Evolutionary conservation across 1,140 invertebrate species (phyloP).

Genomic region (Diabrotica undecimpunctata): DNA sequence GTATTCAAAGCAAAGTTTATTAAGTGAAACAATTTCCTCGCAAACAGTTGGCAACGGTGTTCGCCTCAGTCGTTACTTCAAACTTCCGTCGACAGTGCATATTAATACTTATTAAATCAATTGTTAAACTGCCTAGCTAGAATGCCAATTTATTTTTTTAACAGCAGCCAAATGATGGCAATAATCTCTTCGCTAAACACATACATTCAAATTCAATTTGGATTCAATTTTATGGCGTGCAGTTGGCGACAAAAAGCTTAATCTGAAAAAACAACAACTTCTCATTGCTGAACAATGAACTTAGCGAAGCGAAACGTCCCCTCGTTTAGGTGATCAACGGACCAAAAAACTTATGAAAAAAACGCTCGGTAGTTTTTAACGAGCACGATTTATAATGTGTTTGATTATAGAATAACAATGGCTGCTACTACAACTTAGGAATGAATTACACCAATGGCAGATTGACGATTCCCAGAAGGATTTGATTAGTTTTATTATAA

Average conservation of each 20-base stretch:
- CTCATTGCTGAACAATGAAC: background rate
- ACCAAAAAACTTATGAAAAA: background rate
- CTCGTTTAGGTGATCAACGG: slow-evolving; percentile 1
- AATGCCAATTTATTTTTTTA: too few species aligned
- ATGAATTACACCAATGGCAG: too few species aligned
- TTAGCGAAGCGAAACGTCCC: background rate
- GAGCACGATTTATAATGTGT: background rate
- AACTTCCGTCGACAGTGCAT: too few species aligned
- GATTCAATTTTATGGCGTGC: background rate
- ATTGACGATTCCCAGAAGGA: too few species aligned
- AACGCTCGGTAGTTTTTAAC: background rate
- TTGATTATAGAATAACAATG: background rate
- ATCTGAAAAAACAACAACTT: background rate
- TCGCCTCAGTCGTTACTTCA: too few species aligned
- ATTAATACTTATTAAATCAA: too few species aligned
- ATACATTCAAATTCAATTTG: background rate
- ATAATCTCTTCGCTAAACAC: background rate
- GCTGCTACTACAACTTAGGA: too few species aligned
- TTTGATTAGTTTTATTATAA: too few species aligned
- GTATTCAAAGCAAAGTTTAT: too few species aligned
- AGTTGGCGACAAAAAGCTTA: background rate
- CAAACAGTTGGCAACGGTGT: too few species aligned
- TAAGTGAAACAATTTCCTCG: too few species aligned
- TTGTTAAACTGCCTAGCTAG: too few species aligned
- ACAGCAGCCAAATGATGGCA: background rate